These are phyloP conservation scores for Mormyrops attenuatus DNA, from an alignment of 2,797 vertebrate genomes.

Conservation along the genomic window DNA sequence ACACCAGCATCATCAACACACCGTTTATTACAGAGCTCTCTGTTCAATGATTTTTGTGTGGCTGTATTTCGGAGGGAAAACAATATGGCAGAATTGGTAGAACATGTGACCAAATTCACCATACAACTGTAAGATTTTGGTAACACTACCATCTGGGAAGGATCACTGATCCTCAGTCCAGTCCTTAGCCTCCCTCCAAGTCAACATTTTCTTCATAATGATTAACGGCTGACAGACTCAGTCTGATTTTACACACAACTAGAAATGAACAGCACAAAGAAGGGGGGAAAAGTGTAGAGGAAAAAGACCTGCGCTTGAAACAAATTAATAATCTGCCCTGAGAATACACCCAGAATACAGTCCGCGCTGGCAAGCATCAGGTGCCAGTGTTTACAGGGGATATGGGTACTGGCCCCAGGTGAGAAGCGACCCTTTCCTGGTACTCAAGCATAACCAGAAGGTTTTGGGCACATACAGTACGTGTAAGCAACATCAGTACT, in stretches of 20 bases:
- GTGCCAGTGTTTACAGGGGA: slow-evolving; percentile 35
- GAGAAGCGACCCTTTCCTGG: neutral
- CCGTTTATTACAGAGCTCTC: neutral
- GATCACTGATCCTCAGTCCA: neutral
- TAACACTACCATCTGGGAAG: neutral
- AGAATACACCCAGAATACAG: slow-evolving; percentile 37
- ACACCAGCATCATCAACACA: neutral
- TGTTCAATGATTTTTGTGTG: neutral
- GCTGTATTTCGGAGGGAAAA: neutral
- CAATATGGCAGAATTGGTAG: neutral
- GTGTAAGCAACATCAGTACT: neutral
- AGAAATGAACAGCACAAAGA: slow-evolving; percentile 19
- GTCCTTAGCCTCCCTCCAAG: neutral
- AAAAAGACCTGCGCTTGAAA: slow-evolving; percentile 34
- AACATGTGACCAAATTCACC: neutral
- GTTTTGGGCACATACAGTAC: neutral
- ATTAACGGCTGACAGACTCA: neutral
- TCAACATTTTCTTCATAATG: neutral
- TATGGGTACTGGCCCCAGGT: slow-evolving; percentile 15
- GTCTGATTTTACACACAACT: neutral
- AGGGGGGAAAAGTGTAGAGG: slow-evolving; percentile 25
- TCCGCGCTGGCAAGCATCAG: slow-evolving; percentile 26
- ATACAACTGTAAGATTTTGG: neutral
- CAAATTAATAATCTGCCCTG: slow-evolving; percentile 32
- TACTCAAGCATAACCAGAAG: slow-evolving; percentile 11